Conservation (phyloP, 2,888 invertebrate genomes). For the Spialia ferax region DNA sequence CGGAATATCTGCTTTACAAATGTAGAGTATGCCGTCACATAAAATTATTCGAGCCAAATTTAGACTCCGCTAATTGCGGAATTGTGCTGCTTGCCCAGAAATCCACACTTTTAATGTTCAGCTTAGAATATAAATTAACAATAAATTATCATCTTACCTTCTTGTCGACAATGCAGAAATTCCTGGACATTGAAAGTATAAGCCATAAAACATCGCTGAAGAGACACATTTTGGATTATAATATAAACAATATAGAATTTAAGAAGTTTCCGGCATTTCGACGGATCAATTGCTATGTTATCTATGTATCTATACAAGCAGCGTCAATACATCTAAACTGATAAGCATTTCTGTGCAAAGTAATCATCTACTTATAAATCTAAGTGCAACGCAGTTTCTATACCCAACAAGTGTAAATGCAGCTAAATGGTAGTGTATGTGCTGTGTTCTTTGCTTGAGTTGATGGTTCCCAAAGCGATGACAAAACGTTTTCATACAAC, state of each 20-base stretch:
- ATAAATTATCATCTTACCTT: constrained; percentile 14
- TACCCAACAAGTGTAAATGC: constrained; percentile 62
- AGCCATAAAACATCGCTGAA: neutral
- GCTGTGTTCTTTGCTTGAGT: constrained; percentile 74
- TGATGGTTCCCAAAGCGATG: constrained; percentile 73
- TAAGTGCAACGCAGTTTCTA: constrained; percentile 71
- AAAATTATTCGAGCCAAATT: constrained; percentile 6
- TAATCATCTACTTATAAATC: constrained; percentile 58
- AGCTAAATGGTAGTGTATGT: constrained; percentile 78
- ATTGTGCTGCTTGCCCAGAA: neutral
- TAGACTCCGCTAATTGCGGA: constrained; percentile 9
- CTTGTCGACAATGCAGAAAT: neutral
- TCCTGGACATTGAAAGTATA: neutral
- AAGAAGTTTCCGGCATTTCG: neutral
- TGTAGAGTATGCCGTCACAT: neutral
- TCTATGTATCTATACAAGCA: neutral
- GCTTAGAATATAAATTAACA: neutral
- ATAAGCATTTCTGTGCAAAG: constrained; percentile 60
- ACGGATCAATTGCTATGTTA: neutral
- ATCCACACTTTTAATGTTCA: neutral
- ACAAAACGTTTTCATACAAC: constrained; percentile 60
- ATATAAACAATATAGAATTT: neutral
- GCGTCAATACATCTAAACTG: constrained; percentile 11
- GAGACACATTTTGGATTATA: neutral
- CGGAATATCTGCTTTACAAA: constrained; percentile 2